phyloP scores from a whole-genome alignment of 2,797 vertebrate species.

The Avahi laniger region DNA sequence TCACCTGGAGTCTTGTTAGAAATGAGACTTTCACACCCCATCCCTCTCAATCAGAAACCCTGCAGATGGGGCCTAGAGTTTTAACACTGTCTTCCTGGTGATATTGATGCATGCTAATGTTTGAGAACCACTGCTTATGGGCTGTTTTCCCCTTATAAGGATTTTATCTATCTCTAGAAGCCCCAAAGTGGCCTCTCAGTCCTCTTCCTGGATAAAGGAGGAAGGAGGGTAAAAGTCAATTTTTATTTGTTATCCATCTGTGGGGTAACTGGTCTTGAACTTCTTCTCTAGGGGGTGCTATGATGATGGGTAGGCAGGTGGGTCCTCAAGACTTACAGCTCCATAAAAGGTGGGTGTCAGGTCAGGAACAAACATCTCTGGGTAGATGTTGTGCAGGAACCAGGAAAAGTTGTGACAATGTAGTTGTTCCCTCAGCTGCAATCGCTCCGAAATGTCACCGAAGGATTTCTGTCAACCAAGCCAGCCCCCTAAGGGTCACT shows the following conservation, averaged over 20 bases:
- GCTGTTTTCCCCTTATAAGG: neutral
- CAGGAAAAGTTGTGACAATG: slow-evolving; percentile 91
- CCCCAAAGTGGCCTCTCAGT: neutral
- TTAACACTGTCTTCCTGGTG: neutral
- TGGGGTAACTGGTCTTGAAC: neutral
- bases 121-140: neutral
- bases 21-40: neutral
- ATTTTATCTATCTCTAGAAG: neutral
- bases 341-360: slow-evolving; percentile 87
- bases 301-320: neutral
- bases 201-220: neutral
- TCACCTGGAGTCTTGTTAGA: neutral
- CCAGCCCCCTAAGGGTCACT: neutral
- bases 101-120: neutral
- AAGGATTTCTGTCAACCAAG: slow-evolving; percentile 86
- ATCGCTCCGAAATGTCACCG: slow-evolving; percentile 89
- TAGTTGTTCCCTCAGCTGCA: slow-evolving; percentile 86
- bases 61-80: too few relatives aligned
- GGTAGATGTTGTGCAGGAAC: slow-evolving; percentile 91
- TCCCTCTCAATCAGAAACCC: neutral
- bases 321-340: slow-evolving; percentile 81
- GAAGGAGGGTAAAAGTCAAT: neutral
- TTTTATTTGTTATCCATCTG: neutral
- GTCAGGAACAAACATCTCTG: slow-evolving; percentile 90
- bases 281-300: neutral